These are phyloP conservation scores for Bufo gargarizans DNA, from an alignment of 2,113 vertebrate species.

Conservation along the genomic window DNA sequence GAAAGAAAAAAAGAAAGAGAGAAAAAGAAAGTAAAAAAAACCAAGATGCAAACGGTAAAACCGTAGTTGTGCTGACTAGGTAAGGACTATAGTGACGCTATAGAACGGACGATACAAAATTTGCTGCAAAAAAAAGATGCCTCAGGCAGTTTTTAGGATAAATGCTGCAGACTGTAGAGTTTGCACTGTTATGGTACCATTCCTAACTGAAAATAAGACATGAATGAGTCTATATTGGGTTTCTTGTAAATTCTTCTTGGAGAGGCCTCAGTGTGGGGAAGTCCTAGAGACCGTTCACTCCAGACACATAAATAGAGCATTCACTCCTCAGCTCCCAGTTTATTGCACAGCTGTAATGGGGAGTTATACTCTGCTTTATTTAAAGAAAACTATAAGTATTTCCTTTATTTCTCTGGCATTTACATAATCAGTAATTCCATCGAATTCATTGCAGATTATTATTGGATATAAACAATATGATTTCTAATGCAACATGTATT, in stretches of 20 bases:
- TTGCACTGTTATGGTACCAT: neutral
- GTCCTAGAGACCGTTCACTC: conserved; percentile 3
- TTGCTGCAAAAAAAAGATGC: too few relatives aligned
- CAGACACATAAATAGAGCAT: conserved; percentile 11
- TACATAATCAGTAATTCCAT: neutral
- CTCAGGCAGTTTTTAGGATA: too few relatives aligned
- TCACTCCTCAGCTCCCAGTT: neutral
- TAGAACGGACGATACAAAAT: too few relatives aligned
- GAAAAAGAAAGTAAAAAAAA: too few relatives aligned
- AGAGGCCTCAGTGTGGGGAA: conserved; percentile 12
- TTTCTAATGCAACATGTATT: neutral
- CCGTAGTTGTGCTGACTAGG: too few relatives aligned
- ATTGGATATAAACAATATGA: neutral
- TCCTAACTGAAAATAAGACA: neutral
- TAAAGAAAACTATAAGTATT: neutral
- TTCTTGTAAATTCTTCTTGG: conserved; percentile 1
- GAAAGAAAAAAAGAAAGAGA: too few relatives aligned
- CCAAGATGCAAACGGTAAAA: too few relatives aligned
- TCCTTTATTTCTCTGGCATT: neutral
- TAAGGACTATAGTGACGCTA: too few relatives aligned
- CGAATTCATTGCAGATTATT: neutral
- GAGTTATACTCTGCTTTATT: neutral
- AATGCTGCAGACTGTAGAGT: too few relatives aligned
- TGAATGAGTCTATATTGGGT: neutral
- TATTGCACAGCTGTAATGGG: neutral